Percentiles rank a stretch among this genome's conserved stretches.
These are phyloP conservation scores for Furnarius figulus DNA, from an alignment of 2,113 vertebrate genomes.

Conservation along the genomic window DNA sequence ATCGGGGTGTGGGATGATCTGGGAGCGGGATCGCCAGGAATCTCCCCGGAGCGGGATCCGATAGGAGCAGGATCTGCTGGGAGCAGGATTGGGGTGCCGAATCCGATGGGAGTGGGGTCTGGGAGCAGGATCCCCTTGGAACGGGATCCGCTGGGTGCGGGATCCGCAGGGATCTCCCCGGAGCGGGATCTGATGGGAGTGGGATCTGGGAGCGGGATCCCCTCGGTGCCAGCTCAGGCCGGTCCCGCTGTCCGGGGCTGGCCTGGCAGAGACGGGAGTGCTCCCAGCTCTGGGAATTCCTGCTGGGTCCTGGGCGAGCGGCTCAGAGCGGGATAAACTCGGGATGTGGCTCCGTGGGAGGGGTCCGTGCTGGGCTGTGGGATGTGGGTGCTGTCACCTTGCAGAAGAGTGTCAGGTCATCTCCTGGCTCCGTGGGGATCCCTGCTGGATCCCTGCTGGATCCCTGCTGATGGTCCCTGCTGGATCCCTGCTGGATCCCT, in stretches of 20 bases:
- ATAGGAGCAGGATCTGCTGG: not conserved
- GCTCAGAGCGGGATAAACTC: not conserved
- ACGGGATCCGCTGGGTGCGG: not conserved
- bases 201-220: not conserved
- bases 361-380: not conserved
- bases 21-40: not conserved
- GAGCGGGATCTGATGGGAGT: not conserved
- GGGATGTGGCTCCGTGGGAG: not conserved
- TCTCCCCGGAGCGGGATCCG: not conserved
- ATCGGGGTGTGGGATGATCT: too few relatives aligned
- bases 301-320: not conserved
- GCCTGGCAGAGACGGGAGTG: not conserved
- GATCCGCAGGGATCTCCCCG: not conserved
- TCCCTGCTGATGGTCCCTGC: not conserved
- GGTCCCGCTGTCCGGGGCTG: not conserved
- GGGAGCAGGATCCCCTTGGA: too few relatives aligned
- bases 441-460: not conserved
- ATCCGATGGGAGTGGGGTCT: too few relatives aligned
- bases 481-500: too few relatives aligned
- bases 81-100: not conserved
- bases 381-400: not conserved
- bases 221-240: rapidly evolving
- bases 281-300: not conserved
- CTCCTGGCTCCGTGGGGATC: not conserved
- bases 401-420: not conserved